Conservation (phyloP, 2,888 invertebrate genomes). For the Xanthorhoe designata region DNA sequence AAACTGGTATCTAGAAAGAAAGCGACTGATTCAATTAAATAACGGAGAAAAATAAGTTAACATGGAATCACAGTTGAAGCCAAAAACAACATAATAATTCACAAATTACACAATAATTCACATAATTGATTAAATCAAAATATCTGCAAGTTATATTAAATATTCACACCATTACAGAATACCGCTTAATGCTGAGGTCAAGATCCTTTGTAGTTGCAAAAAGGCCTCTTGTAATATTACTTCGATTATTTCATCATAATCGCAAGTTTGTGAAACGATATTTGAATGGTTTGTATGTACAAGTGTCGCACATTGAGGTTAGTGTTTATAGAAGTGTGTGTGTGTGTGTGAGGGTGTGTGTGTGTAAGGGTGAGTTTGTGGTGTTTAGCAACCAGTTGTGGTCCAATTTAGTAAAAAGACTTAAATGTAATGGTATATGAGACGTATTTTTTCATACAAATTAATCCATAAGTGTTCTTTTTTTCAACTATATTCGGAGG, state of each 20-base stretch:
- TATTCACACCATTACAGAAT: constrained; percentile 23
- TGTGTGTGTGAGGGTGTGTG: too few relatives aligned
- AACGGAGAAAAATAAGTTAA: not conserved
- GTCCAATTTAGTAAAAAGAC: not conserved
- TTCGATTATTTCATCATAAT: constrained; percentile 33
- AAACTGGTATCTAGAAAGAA: too few relatives aligned
- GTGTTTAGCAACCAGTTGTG: constrained; percentile 1
- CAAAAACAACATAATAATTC: not conserved
- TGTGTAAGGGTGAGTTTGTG: too few relatives aligned
- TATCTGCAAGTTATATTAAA: constrained; percentile 1
- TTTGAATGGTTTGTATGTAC: constrained; percentile 31
- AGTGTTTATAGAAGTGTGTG: constrained; percentile 18
- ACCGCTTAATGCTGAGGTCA: constrained; percentile 42
- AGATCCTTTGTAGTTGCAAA: constrained; percentile 33
- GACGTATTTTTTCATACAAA: not conserved
- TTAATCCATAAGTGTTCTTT: too few relatives aligned
- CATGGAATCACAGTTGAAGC: not conserved
- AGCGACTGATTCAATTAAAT: not conserved
- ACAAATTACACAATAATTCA: too few relatives aligned
- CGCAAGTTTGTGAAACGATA: constrained; percentile 23
- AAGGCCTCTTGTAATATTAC: constrained; percentile 18
- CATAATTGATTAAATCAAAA: not conserved
- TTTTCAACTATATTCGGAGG: too few relatives aligned
- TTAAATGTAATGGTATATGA: not conserved
- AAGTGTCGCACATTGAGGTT: constrained; percentile 33